Conservation (phyloP, 2,888 invertebrate genomes). For the Meta bourneti region DNA sequence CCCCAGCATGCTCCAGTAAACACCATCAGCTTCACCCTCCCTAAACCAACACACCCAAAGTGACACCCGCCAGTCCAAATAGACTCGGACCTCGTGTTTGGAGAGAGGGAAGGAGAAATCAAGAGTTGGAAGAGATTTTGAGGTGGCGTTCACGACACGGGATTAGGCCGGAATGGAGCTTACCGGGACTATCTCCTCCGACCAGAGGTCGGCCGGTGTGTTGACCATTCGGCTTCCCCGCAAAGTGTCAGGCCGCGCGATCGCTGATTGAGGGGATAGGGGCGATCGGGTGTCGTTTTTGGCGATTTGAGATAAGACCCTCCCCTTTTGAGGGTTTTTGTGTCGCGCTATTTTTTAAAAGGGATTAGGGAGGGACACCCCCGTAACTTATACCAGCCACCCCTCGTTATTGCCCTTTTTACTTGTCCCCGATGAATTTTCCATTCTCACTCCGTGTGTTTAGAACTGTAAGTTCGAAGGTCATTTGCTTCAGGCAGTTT, state of each 20-base stretch:
- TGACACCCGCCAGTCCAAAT: conserved; percentile 30
- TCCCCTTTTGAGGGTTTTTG: no score
- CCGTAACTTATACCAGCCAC: no score
- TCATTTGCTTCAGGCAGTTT: no score
- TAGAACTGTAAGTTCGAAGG: no score
- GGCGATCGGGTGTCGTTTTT: background rate
- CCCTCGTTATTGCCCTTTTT: no score
- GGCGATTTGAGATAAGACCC: background rate
- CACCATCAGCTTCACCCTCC: conserved; percentile 7
- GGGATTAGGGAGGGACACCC: no score
- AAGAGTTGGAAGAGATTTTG: conserved; percentile 43
- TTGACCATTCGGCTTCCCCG: conserved; percentile 58
- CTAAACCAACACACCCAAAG: conserved; percentile 11
- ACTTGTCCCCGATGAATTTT: no score
- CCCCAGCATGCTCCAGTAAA: background rate
- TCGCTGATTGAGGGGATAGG: conserved; percentile 13
- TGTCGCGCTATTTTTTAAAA: no score
- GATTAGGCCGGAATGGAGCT: conserved; percentile 59
- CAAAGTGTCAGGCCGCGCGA: background rate
- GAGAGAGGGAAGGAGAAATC: conserved; percentile 1
- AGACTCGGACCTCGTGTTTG: background rate
- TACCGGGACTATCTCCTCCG: conserved; percentile 60
- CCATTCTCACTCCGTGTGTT: no score
- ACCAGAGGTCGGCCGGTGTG: conserved; percentile 53
- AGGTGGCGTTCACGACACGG: conserved; percentile 63